phyloP scores from a whole-genome alignment of 92 coral and sea anemone genomes.

The Porites divaricata region DNA sequence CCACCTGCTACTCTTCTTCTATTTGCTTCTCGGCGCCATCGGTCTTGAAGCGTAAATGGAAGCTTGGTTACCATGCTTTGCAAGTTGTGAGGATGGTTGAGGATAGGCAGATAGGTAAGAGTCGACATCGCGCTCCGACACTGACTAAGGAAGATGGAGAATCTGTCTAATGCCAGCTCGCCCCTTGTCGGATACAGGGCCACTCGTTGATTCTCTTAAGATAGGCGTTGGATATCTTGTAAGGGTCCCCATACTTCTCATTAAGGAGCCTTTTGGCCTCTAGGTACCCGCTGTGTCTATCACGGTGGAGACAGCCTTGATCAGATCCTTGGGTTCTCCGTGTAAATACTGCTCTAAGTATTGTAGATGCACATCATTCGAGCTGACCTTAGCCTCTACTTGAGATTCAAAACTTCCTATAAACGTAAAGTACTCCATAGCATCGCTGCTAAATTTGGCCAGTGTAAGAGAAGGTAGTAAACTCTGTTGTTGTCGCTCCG shows the following conservation, averaged over 20 bases:
- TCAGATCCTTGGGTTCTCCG: constrained; percentile 58
- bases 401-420: constrained; percentile 51
- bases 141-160: constrained; percentile 59
- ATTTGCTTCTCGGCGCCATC: constrained; percentile 56
- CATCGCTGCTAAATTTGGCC: constrained; percentile 55
- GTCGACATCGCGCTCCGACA: constrained; percentile 58
- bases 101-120: constrained; percentile 43
- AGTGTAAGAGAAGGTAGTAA: constrained; percentile 47
- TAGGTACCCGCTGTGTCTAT: constrained; percentile 37
- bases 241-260: constrained; percentile 71
- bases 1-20: background rate
- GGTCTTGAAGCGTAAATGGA: constrained; percentile 50
- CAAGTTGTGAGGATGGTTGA: constrained; percentile 64
- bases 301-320: constrained; percentile 59
- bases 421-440: constrained; percentile 44
- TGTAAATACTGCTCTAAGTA: constrained; percentile 61
- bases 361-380: constrained; percentile 27
- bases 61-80: constrained; percentile 57
- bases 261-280: constrained; percentile 46
- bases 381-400: constrained; percentile 25
- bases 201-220: constrained; percentile 44
- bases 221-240: constrained; percentile 43
- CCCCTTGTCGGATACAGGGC: constrained; percentile 38
- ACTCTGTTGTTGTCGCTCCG: constrained; percentile 48
- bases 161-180: constrained; percentile 3